Evolutionary conservation across 2,797 vertebrate species (phyloP), one percentile per base, ranked within the genome.

Genomic region (Eospalax fontanierii): DNA sequence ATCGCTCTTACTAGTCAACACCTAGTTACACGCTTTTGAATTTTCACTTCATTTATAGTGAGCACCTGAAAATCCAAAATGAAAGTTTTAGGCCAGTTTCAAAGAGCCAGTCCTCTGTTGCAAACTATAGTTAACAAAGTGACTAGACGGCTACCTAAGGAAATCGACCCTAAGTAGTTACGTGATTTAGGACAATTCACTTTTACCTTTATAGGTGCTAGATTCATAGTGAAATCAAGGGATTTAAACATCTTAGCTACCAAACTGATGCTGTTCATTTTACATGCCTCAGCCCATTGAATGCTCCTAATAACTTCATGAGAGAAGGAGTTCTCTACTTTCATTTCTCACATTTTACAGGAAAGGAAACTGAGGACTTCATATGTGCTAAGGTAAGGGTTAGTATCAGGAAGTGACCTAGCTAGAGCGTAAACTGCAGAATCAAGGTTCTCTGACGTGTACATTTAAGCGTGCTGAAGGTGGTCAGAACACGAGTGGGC

Each of bases 1-100:
- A 54, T 73, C 80, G 96, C 92, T 79, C 81, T 63, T 92, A 26
- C 94, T 81, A 87, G 92, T 96, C 93, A 93, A 78, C 89, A 76
- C 16, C 54, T 38, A 68, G 33, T 89, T 96, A 68, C 74, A 65
- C 65, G n/a, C 87, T 73, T 92, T 89, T 93, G 80, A 70, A 81
- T 95, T 93, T 96, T 96, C 40, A 59, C 89, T 75, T 95, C 96
- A 95, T 94, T 96, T 83, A 75, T 91, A 91, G 71, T 89, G 63
- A 93, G 43, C 57, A 24, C 76, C 80, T 92, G 50, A 87, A 92
- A 78, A 73, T 94, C 97, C 40, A 63, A 66, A 74, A 43, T 80
- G 82, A 63, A 81, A 84, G 33, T 75, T 93, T 85, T 86, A 74
- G 66, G 35, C 71, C 61, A 93, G 71, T 90, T 38, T 66, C 79